These are phyloP conservation scores for Gallinago undulata DNA, from an alignment of 2,113 vertebrate genomes.

Conservation along the genomic window DNA sequence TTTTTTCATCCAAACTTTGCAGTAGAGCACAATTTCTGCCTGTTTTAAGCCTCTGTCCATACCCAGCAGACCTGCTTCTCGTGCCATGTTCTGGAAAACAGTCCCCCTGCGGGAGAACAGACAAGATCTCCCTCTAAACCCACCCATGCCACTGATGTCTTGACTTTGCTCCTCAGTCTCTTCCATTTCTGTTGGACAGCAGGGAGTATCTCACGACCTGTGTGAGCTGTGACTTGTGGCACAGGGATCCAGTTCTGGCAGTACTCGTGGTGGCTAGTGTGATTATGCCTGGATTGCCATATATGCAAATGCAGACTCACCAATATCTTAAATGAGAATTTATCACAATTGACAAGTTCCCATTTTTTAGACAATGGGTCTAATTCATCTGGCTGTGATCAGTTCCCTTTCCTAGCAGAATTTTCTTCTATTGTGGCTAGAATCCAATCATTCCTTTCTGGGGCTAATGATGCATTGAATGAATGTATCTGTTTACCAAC, in stretches of 20 bases:
- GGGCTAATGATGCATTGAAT: constrained; percentile 16
- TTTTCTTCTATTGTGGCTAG: not conserved
- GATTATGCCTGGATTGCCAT: not conserved
- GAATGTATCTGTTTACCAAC: constrained; percentile 35
- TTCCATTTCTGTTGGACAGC: not conserved
- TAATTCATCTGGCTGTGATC: not conserved
- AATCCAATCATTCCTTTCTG: constrained; percentile 12
- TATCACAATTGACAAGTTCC: not conserved
- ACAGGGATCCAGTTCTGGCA: not conserved
- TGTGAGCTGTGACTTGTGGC: not conserved
- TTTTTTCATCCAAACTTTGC: not conserved
- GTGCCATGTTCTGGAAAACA: not conserved
- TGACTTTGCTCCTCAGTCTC: not conserved
- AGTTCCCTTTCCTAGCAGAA: not conserved
- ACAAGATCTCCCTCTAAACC: not conserved
- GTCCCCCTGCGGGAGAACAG: not conserved
- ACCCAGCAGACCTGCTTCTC: not conserved
- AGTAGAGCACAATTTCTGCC: not conserved
- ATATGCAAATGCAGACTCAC: not conserved
- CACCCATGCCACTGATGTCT: not conserved
- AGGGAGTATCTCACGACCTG: not conserved
- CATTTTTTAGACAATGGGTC: not conserved
- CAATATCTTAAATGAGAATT: not conserved
- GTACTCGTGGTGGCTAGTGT: not conserved
- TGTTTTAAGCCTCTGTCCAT: not conserved